Percentiles rank a stretch among this genome's conserved stretches.
Conservation (phyloP, 2,113 vertebrate genomes). For the Dicerorhinus sumatrensis region DNA sequence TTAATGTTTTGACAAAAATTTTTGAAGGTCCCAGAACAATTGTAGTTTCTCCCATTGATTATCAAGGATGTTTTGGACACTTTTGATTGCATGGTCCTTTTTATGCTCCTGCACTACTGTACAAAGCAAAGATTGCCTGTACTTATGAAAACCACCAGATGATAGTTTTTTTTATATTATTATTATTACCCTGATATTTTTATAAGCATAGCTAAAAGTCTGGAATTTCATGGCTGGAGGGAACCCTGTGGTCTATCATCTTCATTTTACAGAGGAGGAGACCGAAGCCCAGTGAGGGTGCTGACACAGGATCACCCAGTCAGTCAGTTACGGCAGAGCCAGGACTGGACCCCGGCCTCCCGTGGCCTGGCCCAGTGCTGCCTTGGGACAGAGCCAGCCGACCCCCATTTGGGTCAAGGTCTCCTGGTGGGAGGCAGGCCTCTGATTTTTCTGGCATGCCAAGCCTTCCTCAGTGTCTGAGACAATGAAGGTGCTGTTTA, state of each 20-base stretch:
- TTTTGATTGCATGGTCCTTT: not conserved
- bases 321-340: not conserved
- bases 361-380: not conserved
- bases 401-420: not conserved
- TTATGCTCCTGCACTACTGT: too few species aligned
- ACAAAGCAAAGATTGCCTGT: not conserved
- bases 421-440: not conserved
- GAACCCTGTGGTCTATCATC: not conserved
- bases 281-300: not conserved
- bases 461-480: not conserved
- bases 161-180: not conserved
- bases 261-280: not conserved
- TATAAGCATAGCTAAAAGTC: not conserved
- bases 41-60: not conserved
- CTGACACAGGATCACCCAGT: not conserved
- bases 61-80: not conserved
- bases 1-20: not conserved
- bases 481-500: fast-evolving
- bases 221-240: not conserved
- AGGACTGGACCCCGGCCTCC: not conserved
- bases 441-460: not conserved
- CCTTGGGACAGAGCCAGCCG: not conserved
- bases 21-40: not conserved
- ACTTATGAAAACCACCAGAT: not conserved
- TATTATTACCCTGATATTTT: not conserved